Base-by-base conservation (phyloP, 2,113 vertebrate species). In the Ictalurus furcatus region DNA sequence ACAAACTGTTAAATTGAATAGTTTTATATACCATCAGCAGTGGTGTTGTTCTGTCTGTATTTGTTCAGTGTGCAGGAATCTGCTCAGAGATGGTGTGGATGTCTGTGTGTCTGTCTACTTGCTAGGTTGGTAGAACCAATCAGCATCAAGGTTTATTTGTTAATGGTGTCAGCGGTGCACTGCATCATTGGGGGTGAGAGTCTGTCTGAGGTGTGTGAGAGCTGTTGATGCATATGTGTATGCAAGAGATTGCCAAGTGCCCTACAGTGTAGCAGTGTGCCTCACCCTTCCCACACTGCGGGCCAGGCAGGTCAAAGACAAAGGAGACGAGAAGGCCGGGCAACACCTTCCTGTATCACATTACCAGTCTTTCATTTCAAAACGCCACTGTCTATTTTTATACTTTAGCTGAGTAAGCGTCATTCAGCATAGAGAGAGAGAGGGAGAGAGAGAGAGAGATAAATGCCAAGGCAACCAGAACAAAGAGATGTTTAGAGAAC, bases 341-440 rank as follows among this genome's bases (percentile, higher is more conserved):
- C 92, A 94, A 93, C 94, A 92, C 93, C 94, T 94, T 93, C 92
- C 93, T 92, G 93, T 92, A 93, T 94, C 91, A 30, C 88, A 90
- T 95, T 93, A 93, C 94, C 84, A 52, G 90, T 87, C 85, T 93
- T 90, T 44, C 86, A 92, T 94, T 94, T 94, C 92, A 92, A 92
- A 95, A 93, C 90, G 90, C 88, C 67, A 65, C 61, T 61, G 54
- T 91, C 91, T 94, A 93, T 93, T 94, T 95, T 95, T 94, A 93
- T 88, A 81, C 90, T 87, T 90, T 61, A 91, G 85, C 85, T 17
- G 79, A 94, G 91, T 91, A 94, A 94, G 87, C 13, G 40, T 21
- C 73, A 44, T 76, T 28, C 34, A 44, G 37, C 21, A 87, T 30
- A 54, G 61, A 58, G 48, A 37, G 54, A 59, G 85, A n/a, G 34